Conservation (phyloP, 2,797 vertebrate species). For the Peromyscus attwateri region DNA sequence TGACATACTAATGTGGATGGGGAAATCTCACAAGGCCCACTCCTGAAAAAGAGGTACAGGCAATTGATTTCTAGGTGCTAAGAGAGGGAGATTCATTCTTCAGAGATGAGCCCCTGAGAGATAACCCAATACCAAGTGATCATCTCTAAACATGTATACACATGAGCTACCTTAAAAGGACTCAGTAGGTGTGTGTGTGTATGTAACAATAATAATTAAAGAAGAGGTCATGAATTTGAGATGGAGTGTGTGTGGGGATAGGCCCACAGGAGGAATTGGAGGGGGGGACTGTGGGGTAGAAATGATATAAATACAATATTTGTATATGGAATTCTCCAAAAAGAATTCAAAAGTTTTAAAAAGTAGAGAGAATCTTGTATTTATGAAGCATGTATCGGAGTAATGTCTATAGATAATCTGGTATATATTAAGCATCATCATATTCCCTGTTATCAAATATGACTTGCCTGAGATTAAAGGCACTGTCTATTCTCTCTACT, state of each 20-base stretch:
- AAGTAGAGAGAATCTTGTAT: neutral
- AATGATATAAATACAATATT: neutral
- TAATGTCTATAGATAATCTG: neutral
- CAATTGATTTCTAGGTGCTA: neutral
- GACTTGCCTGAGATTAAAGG: neutral
- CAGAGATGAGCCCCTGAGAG: neutral
- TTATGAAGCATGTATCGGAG: neutral
- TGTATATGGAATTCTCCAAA: neutral
- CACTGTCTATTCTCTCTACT: neutral
- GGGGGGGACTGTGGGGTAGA: neutral
- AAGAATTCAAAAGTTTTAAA: neutral
- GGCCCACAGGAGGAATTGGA: neutral
- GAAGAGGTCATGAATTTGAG: neutral
- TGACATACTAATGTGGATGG: neutral
- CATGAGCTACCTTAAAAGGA: neutral
- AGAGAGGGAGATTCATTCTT: neutral
- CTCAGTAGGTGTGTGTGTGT: neutral
- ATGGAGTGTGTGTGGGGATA: neutral
- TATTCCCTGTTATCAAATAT: neutral
- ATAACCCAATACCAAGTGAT: neutral
- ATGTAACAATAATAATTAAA: neutral
- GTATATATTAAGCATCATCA: neutral
- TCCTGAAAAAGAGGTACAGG: neutral
- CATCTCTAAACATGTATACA: neutral
- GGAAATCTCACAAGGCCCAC: neutral